Conservation (phyloP, 2,888 invertebrate genomes). For the Ptilodon capucinus region DNA sequence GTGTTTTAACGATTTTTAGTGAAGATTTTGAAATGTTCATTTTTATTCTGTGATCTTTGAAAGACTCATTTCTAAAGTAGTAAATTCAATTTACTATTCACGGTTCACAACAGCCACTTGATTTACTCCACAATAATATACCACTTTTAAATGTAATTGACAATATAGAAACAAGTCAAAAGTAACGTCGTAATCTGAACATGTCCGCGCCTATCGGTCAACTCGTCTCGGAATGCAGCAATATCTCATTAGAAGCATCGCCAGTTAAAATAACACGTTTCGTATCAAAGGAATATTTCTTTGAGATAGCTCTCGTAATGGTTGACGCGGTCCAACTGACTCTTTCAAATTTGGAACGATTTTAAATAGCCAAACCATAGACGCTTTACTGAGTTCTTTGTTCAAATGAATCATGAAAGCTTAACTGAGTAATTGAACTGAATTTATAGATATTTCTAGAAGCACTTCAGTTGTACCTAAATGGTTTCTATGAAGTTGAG, state of each 20-base stretch:
- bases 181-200: slow-evolving; percentile 1
- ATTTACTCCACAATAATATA: no score
- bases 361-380: neutral
- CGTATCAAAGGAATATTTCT: slow-evolving; percentile 12
- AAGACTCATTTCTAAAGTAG: no score
- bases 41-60: no score
- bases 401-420: neutral
- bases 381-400: neutral
- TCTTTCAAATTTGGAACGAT: slow-evolving; percentile 2
- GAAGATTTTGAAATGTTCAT: neutral
- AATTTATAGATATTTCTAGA: no score
- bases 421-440: no score
- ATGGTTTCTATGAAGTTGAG: no score
- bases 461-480: no score
- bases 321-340: neutral
- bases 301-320: neutral
- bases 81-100: no score
- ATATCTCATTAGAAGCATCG: slow-evolving; percentile 65
- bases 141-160: no score
- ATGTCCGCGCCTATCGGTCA: slow-evolving; percentile 41
- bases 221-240: slow-evolving; percentile 67
- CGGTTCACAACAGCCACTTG: no score
- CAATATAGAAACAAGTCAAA: neutral
- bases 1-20: neutral
- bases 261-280: slow-evolving; percentile 3